Conservation (phyloP, 2,113 vertebrate species). For the Cranoglanis bouderius region DNA sequence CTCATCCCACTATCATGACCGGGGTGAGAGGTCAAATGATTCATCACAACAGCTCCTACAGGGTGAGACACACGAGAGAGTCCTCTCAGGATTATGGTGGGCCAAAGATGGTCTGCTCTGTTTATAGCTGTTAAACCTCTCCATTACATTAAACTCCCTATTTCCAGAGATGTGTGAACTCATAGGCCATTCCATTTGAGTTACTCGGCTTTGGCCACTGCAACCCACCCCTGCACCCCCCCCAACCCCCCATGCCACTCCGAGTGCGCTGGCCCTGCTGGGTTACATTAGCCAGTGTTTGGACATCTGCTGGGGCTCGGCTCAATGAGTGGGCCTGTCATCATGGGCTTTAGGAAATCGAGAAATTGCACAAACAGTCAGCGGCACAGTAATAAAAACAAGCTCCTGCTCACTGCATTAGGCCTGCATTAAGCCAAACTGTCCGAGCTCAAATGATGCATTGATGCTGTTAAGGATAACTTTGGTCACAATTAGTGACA, state of each 20-base stretch:
- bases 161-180: conserved; percentile 71
- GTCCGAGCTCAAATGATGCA: conserved; percentile 63
- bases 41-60: conserved; percentile 96
- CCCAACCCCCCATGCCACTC: not conserved
- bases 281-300: conserved; percentile 78
- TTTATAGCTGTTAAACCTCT: conserved; percentile 81
- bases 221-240: conserved; percentile 31
- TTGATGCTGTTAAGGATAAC: conserved; percentile 67
- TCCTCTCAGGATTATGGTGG: conserved; percentile 82
- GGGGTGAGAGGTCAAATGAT: conserved; percentile 82
- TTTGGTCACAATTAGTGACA: conserved; percentile 72
- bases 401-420: conserved; percentile 73
- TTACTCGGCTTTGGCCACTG: conserved; percentile 57
- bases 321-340: conserved; percentile 68
- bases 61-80: conserved; percentile 84
- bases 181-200: conserved; percentile 74
- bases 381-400: conserved; percentile 74
- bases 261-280: conserved; percentile 49
- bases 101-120: conserved; percentile 80
- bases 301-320: conserved; percentile 71
- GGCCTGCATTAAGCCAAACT: conserved; percentile 67
- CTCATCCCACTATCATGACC: conserved; percentile 77
- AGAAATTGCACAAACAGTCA: conserved; percentile 78
- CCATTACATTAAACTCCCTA: conserved; percentile 79
- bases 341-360: conserved; percentile 69